Evolutionary conservation across 2,797 vertebrate species (phyloP).

Genomic region (Ceryle rudis): DNA sequence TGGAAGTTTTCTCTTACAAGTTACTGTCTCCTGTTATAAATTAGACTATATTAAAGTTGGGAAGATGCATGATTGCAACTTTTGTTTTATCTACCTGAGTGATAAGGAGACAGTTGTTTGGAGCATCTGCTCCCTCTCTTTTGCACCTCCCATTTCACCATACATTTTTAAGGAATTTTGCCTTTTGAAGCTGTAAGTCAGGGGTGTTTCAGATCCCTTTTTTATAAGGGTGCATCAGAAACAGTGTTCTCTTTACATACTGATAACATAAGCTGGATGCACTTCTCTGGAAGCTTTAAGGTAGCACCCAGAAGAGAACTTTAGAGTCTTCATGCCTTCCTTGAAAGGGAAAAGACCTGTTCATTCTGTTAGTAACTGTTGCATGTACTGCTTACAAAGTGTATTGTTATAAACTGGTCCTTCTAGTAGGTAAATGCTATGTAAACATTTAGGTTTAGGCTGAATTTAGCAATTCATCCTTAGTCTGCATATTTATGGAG

Average conservation of each 20-base stretch:
- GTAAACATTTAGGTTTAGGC: not conserved
- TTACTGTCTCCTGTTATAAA: not conserved
- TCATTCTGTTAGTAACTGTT: not conserved
- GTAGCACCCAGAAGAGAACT: not conserved
- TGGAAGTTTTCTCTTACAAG: not conserved
- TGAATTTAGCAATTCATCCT: not conserved
- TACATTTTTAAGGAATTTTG: not conserved
- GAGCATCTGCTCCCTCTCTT: not conserved
- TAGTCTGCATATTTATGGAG: not conserved
- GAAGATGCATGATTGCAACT: not conserved
- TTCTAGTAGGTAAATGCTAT: not conserved
- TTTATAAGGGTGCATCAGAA: not conserved
- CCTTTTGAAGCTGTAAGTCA: not conserved
- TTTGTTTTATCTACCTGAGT: not conserved
- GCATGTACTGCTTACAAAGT: not conserved
- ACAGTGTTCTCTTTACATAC: not conserved
- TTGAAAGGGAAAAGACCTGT: not conserved
- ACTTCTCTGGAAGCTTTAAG: not conserved
- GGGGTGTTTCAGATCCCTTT: not conserved
- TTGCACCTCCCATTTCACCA: not conserved
- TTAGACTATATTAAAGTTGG: not conserved
- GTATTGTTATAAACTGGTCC: not conserved
- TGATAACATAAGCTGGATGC: not conserved
- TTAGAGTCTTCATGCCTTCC: not conserved
- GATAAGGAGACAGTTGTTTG: not conserved